A percentile compares a stretch with the other conserved stretches of the same genome.
phyloP scores from a whole-genome alignment of 2,113 vertebrate species.

The Myotis davidii region DNA sequence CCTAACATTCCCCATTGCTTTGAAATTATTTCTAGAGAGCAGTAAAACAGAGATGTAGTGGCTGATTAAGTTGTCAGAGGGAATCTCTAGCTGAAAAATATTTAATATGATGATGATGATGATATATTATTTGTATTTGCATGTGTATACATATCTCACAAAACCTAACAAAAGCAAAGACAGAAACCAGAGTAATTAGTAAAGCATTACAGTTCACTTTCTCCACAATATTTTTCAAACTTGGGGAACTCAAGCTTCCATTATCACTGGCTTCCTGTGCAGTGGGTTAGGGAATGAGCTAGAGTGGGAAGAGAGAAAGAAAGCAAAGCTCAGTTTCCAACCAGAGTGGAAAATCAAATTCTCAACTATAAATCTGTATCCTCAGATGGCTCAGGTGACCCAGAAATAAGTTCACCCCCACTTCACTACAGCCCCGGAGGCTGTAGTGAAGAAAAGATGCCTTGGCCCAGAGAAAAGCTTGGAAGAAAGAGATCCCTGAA shows the following conservation, averaged over 20 bases:
- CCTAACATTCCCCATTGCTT: not conserved
- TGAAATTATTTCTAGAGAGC: not conserved
- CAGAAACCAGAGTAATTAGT: not conserved
- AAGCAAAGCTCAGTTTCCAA: not conserved
- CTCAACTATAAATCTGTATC: not conserved
- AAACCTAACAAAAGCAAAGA: not conserved
- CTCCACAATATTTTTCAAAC: not conserved
- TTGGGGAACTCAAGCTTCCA: not conserved
- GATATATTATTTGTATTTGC: not conserved
- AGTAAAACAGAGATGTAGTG: not conserved
- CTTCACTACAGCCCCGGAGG: not conserved
- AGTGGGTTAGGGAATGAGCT: not conserved
- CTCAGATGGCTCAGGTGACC: not conserved
- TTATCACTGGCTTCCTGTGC: not conserved
- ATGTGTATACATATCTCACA: not conserved
- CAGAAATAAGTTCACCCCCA: not conserved
- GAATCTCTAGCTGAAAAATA: not conserved
- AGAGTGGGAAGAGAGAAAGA: not conserved
- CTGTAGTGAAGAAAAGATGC: not conserved
- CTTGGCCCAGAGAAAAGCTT: not conserved
- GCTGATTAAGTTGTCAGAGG: not conserved
- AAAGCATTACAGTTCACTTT: not conserved
- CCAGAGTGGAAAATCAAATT: not conserved
- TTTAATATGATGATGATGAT: not conserved
- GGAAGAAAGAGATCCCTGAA: not conserved